Evolutionary conservation across 1,140 invertebrate genomes (phyloP).

Genomic region (Drosophila kanapiae): DNA sequence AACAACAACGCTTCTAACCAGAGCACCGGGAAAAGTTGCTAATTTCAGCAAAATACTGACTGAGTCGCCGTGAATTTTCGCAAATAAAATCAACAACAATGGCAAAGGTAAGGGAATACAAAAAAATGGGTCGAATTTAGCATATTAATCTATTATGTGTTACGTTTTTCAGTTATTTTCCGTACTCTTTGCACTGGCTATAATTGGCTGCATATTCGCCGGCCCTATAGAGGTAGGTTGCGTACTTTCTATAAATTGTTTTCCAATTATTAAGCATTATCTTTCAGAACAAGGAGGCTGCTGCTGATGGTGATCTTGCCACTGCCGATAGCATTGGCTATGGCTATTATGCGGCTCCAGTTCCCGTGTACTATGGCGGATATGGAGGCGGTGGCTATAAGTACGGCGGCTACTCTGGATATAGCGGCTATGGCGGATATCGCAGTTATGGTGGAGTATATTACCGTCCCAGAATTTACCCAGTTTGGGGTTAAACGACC

Average conservation of each 20-base stretch:
- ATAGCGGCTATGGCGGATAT: slow-evolving; percentile 37
- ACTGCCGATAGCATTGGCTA: slow-evolving; percentile 57
- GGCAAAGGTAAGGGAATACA: slow-evolving; percentile 51
- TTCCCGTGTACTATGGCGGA: slow-evolving; percentile 54
- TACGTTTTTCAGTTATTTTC: slow-evolving; percentile 33
- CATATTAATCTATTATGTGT: slow-evolving; percentile 6
- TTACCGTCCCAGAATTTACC: slow-evolving; percentile 66
- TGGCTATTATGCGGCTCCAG: slow-evolving; percentile 56
- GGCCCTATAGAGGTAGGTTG: slow-evolving; percentile 29
- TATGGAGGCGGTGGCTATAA: slow-evolving; percentile 53
- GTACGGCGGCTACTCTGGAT: slow-evolving; percentile 48
- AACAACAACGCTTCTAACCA: slow-evolving; percentile 51
- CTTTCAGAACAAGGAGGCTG: slow-evolving; percentile 2
- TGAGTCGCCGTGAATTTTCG: slow-evolving; percentile 43
- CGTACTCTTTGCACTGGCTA: slow-evolving; percentile 16
- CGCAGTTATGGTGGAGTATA: slow-evolving; percentile 48
- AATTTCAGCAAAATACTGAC: slow-evolving; percentile 42
- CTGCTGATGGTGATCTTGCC: slow-evolving; percentile 31
- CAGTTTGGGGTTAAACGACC: slow-evolving; percentile 54
- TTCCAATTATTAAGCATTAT: not conserved
- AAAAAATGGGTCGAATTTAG: slow-evolving; percentile 3
- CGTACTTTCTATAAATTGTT: not conserved
- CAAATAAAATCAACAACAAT: slow-evolving; percentile 62
- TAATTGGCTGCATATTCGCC: slow-evolving; percentile 17
- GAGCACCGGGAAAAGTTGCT: slow-evolving; percentile 57